Percentiles rank a stretch among this genome's conserved stretches.
These are phyloP conservation scores for Drosophila erecta DNA, from an alignment of 1,140 invertebrate genomes.

Conservation along the genomic window DNA sequence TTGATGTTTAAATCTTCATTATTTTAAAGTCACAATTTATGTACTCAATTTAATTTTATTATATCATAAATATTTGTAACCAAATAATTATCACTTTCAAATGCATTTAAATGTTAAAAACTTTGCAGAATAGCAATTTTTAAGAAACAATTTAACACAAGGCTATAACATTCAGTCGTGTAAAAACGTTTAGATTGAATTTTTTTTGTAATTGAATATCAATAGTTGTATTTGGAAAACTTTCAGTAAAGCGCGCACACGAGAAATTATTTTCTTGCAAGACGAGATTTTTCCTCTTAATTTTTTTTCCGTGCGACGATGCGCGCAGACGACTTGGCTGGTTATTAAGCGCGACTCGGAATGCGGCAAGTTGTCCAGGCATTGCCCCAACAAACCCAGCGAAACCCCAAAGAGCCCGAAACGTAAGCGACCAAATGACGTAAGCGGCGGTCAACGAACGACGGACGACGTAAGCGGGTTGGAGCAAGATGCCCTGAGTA, in stretches of 20 bases:
- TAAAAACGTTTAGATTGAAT: slow-evolving; percentile 20
- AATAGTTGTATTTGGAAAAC: slow-evolving; percentile 32
- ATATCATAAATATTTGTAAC: background rate
- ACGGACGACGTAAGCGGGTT: slow-evolving; percentile 52
- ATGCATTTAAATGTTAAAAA: too few relatives aligned
- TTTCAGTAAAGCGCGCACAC: slow-evolving; percentile 31
- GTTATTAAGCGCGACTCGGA: slow-evolving; percentile 76
- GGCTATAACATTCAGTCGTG: background rate
- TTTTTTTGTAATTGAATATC: slow-evolving; percentile 22
- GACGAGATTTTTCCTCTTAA: slow-evolving; percentile 33
- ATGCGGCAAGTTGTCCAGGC: slow-evolving; percentile 71
- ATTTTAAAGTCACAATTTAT: background rate
- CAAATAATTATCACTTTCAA: background rate
- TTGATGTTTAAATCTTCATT: background rate
- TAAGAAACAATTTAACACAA: slow-evolving; percentile 2
- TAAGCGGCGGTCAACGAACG: slow-evolving; percentile 73
- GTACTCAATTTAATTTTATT: too few relatives aligned
- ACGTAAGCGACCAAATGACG: slow-evolving; percentile 64
- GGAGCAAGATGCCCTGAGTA: slow-evolving; percentile 36
- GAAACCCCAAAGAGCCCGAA: slow-evolving; percentile 46
- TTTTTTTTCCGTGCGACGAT: slow-evolving; percentile 47
- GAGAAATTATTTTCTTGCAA: slow-evolving; percentile 22
- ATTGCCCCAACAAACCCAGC: slow-evolving; percentile 46
- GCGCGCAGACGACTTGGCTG: slow-evolving; percentile 71
- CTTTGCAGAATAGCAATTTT: background rate